These are phyloP conservation scores for Aspidoscelis tigris DNA, from an alignment of 2,113 vertebrate species.

Conservation along the genomic window DNA sequence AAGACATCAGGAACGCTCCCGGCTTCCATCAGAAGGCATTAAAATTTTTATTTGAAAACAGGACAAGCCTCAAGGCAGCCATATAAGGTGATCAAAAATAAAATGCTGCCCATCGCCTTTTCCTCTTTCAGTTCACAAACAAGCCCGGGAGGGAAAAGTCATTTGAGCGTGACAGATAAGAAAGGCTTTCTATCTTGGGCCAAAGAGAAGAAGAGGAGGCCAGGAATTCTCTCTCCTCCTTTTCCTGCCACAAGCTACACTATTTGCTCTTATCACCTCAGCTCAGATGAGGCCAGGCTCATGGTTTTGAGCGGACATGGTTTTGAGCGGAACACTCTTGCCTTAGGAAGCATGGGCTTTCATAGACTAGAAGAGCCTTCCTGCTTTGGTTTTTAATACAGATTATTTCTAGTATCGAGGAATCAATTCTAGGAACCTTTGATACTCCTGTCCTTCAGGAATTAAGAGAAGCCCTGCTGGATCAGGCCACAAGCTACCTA, in stretches of 20 bases:
- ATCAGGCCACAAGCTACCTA: too few species aligned
- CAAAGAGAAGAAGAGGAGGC: accelerated
- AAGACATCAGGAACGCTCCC: too few species aligned
- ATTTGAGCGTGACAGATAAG: not conserved
- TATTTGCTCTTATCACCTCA: constrained; percentile 41
- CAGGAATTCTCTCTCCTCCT: not conserved
- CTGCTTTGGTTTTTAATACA: too few species aligned
- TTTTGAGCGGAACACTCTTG: not conserved
- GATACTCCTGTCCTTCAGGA: too few species aligned
- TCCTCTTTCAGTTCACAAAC: constrained; percentile 17
- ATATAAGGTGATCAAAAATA: not conserved
- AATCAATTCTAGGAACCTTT: too few species aligned
- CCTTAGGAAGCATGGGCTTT: not conserved
- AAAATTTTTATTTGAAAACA: accelerated
- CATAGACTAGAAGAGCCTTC: too few species aligned
- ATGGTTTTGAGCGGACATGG: not conserved
- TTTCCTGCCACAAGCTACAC: not conserved
- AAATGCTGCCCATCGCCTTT: not conserved
- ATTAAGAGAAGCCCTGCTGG: too few species aligned
- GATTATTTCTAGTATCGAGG: too few species aligned
- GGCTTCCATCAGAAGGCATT: not conserved
- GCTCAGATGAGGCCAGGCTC: not conserved
- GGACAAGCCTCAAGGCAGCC: not conserved
- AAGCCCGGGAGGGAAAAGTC: not conserved
- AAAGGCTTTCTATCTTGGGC: not conserved